Base-by-base conservation (phyloP, 2,888 invertebrate genomes). In the Boloria euphrosyne region DNA sequence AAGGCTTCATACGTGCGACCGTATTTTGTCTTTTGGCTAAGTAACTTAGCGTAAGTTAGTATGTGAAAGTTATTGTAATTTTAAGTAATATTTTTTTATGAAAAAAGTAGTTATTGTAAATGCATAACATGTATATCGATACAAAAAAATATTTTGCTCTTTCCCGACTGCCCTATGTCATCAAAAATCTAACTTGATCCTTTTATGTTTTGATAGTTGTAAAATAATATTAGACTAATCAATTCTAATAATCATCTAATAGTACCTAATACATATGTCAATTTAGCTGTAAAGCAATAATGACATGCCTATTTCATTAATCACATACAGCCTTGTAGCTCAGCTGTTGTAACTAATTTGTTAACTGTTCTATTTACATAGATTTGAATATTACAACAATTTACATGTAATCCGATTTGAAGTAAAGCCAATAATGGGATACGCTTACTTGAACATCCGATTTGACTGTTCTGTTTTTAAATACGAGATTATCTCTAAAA, bases 291-390 rank as follows among this genome's bases (percentile, higher is more conserved):
- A 47, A 31, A 49, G 5, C 16, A n/a, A 59, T 59, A 59, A 59
- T 49, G 16, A 59, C 27, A 59, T 38, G 59, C 59, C 49, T 18
- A 27, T 59, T 59, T 38, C 59, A 49, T 17, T 49, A 49, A 49
- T 49, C 31, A 49, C 58, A 3, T 49, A 49, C 58, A 58, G 31
- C 49, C 38, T 59, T 59, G 47, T 38, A 18, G 59, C 31, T 17
- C 1, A 59, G 63, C 46, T 65, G 58, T 58, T 64, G 64, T 52
- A 58, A 65, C 58, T 52, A 53, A 65, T 65, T 65, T 59, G 52
- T 65, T 52, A 47, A 65, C 46, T 31, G 44, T 46, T 59, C n/a
- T 46, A 59, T 59, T 65, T 47, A 65, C 64, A 65, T 65, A 65
- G 18, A 59, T 65, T 65, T 65, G 64, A 65, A 59, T 65, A 65